Evolutionary conservation across 2,797 vertebrate genomes (phyloP).

Genomic region (Coranthus polyacanthus): DNA sequence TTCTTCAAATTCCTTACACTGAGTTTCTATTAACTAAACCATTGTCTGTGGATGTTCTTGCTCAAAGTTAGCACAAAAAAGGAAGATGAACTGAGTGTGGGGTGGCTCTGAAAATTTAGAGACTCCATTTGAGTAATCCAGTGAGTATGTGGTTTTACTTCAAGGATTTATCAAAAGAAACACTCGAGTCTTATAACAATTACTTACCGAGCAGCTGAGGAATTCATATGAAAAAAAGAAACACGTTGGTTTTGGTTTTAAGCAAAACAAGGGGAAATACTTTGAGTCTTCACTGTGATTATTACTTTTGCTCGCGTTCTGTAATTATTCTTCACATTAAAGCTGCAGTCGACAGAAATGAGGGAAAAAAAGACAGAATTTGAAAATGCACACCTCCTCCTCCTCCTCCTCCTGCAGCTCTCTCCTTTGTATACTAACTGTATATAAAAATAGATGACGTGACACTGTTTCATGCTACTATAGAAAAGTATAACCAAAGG

Average conservation of each 20-base stretch:
- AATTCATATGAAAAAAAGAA: constrained; percentile 8
- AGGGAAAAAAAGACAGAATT: no score
- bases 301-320: no score
- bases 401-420: no score
- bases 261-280: constrained; percentile 2
- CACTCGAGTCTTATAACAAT: constrained; percentile 19
- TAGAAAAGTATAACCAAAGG: no score
- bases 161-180: constrained; percentile 14
- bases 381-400: no score
- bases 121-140: constrained; percentile 24
- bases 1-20: constrained; percentile 45
- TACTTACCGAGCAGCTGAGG: constrained; percentile 2
- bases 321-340: no score
- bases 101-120: constrained; percentile 33
- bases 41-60: constrained; percentile 29
- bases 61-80: constrained; percentile 30
- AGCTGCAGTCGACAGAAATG: no score
- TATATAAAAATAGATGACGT: no score
- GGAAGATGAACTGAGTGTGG: constrained; percentile 27
- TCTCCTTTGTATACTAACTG: no score
- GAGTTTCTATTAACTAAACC: constrained; percentile 45
- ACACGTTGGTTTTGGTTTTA: constrained; percentile 8
- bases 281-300: neutral
- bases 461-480: no score
- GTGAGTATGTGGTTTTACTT: constrained; percentile 23